phyloP scores from a whole-genome alignment of 2,888 invertebrate species.

The Galerucella pusilla region DNA sequence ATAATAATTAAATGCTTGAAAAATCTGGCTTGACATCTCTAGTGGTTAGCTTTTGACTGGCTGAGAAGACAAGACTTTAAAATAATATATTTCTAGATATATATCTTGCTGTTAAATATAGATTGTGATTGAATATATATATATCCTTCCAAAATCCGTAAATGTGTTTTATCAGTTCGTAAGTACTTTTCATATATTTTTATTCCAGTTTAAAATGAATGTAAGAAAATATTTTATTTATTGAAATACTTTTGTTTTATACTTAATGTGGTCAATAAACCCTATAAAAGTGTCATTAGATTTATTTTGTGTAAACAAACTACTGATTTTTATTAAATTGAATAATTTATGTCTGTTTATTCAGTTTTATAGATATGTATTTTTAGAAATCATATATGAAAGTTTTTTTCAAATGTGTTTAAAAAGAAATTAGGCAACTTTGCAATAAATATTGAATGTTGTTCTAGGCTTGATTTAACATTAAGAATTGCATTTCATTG shows the following conservation, averaged over 20 bases:
- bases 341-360: neutral
- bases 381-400: neutral
- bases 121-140: constrained; percentile 31
- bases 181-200: constrained; percentile 27
- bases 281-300: constrained; percentile 1
- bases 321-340: neutral
- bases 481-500: neutral
- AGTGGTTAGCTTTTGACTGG: constrained; percentile 30
- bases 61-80: constrained; percentile 30
- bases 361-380: neutral
- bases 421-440: neutral
- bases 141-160: constrained; percentile 27
- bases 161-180: constrained; percentile 26
- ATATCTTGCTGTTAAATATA: constrained; percentile 34
- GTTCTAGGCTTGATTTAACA: neutral
- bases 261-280: constrained; percentile 6
- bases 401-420: neutral
- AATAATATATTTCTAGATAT: constrained; percentile 28
- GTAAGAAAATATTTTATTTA: constrained; percentile 1
- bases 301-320: constrained; percentile 1
- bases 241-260: constrained; percentile 4
- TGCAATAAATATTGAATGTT: neutral
- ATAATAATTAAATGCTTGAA: constrained; percentile 35
- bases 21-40: constrained; percentile 29
- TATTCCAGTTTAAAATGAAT: neutral